Evolutionary conservation across 2,797 vertebrate species (phyloP), one percentile per base, ranked within the genome.

Genomic region (Cephalopachus bancanus): DNA sequence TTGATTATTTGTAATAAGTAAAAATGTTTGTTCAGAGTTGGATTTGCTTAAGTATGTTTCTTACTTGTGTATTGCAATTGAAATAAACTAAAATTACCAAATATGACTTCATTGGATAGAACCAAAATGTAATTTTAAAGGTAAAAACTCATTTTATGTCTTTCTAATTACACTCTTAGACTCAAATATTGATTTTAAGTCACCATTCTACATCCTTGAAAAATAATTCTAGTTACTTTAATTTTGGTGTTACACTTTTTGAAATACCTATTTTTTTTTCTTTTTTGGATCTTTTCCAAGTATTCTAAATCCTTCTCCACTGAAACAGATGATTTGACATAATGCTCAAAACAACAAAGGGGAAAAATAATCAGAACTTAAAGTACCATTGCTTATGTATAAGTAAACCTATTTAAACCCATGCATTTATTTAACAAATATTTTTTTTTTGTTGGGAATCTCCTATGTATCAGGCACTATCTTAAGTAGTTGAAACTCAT

Each of bases 121-220:
- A 64, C 7, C 74, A 81, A 89, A 92, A 87, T 83, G 7, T 80
- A 59, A 30, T 19, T 88, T 88, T 91, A 85, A 49, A 57, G 33
- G 4, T 83, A 49, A 95, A 93, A 75, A 26, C 44, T 87, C 1
- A 84, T 64, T 91, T 93, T 89, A 53, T 49, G 28, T 44, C 89
- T 75, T 10, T 69, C n/a, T 83, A 72, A 87, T 89, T 96, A 91
- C 20, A 51, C 62, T 67, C 33, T 62, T 69, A 83, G 44, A 1
- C 22, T 49, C 53, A 67, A 79, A 15, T 86, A 86, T 69, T 92
- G 88, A 94, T 83, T 93, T 87, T 79, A 94, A 80, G 65, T 89
- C 60, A 83, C n/a, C n/a, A 49, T 69, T 89, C 30, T n/a, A 69
- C 26, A 80, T 44, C 37, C 26, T 72, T 49, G 30, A 89, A 59